Evolutionary conservation across 2,113 vertebrate species (phyloP), one percentile per base, ranked within the genome.

Genomic region (Zapornia atra): DNA sequence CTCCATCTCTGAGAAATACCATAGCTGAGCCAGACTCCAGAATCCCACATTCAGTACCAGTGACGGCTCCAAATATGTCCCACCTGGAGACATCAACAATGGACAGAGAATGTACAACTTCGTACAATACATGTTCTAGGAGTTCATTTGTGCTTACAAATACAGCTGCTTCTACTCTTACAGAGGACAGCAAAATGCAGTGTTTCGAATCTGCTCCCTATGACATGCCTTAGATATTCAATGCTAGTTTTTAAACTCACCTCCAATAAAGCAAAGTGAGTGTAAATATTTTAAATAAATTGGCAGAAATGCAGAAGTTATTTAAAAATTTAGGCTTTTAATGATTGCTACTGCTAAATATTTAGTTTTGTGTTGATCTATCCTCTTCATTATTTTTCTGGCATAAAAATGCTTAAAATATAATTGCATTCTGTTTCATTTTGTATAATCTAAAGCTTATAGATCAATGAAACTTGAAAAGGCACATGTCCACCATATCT

Each of bases 1-100:
- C 98, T 69, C 99, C 99, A 9, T 99, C 98, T 95, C 97, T 98
- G 80, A 99, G 98, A 95, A 99, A 99, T 73, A 99, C 98, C 51
- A 99, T 68, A 4, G 99, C 98, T 54, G 98, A 98, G 31, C 99
- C 99, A 2, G 99, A 99, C 94, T 99, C 99, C 84, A 99, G 94
- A 31, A 99, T 98, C 84, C 99, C 99, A 97, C 99, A 99, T 89
- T 99, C 99, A 6, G 98, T 98, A 61, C 99, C 98, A 86, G 98
- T 97, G 81, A 98, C 94, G 1, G 99, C 99, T 75, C 99, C 99
- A 36, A 98, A 96, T 76, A 99, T 96, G 70, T 99, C 99, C 99
- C 99, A 99, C 86, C 99, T 90, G 92, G 44, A 94, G 80, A 91
- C 63, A 80, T 86, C 75, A 80, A 20, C 15, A 97, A 76, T 22